These are phyloP conservation scores for Catharus ustulatus DNA, from an alignment of 2,797 vertebrate species.

Conservation along the genomic window DNA sequence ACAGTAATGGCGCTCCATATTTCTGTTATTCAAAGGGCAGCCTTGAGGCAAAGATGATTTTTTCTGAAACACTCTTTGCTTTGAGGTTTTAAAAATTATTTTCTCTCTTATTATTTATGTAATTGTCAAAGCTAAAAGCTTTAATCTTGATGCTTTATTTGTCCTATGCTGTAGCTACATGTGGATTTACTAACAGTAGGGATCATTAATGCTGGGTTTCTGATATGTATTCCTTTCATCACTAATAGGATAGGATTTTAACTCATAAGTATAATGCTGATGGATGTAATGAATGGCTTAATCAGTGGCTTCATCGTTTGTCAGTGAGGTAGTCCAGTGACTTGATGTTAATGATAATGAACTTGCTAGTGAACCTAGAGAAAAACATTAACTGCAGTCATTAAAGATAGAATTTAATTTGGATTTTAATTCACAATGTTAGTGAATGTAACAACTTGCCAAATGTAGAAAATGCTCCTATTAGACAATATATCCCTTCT, in stretches of 20 bases:
- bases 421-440: not conserved
- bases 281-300: constrained; percentile 9
- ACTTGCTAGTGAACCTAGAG: not conserved
- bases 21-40: not conserved
- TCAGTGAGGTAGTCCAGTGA: not conserved
- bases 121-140: constrained; percentile 24
- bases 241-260: constrained; percentile 35
- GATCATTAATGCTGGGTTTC: not conserved
- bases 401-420: not conserved
- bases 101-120: constrained; percentile 17
- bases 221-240: not conserved
- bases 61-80: not conserved
- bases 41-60: not conserved
- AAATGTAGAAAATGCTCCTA: not conserved
- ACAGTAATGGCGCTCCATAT: not conserved
- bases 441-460: not conserved
- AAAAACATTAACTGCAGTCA: not conserved
- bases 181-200: constrained; percentile 16
- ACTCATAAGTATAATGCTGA: constrained; percentile 23
- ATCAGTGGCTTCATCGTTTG: constrained; percentile 11
- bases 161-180: not conserved
- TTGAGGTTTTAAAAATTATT: not conserved
- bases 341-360: constrained; percentile 16
- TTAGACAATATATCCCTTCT: not conserved
- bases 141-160: constrained; percentile 46